Evolutionary conservation across 2,797 vertebrate genomes (phyloP), one percentile per base, ranked within the genome.

Genomic region (Chrysocyon brachyurus): DNA sequence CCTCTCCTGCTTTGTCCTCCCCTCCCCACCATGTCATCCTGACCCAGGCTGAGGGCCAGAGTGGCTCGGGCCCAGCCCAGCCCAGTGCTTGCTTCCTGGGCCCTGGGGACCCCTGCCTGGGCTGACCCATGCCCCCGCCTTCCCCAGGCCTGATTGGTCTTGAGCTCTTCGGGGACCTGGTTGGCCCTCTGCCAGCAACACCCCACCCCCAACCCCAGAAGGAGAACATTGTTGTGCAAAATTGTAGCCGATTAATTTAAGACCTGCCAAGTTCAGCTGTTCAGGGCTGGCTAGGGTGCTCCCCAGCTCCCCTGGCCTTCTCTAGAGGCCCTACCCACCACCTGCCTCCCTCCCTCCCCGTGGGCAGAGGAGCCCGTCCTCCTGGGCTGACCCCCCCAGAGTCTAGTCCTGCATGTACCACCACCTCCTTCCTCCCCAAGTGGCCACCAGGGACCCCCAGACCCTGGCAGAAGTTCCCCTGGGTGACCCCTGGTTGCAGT

Each of bases 201-300:
- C 1, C 6, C 40, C 6, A 5, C 40, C 40, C 40, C 40, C 5
- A n/a, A n/a, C n/a, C n/a, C n/a, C n/a, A n/a, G 46, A 75, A 28
- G 0, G 24, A 28, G 72, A 31, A 31, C 8, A 8, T 52, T 68
- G 66, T 97, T 98, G 98, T 98, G 98, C 98, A 98, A 98, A 99
- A 98, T 98, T 98, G 98, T 97, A 99, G 98, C 98, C 97, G 97
- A 98, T 98, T 99, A 98, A 99, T 98, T 98, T 98, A 97, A 98
- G 98, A 98, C 97, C 98, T 99, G 98, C 98, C 98, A 98, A 97
- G 98, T 98, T 98, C 93, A 98, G 97, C 98, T 98, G 98, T 98
- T 97, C 54, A 97, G 91, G 95, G 36, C 77, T 66, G 36, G 68
- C 94, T 46, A 15, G 57, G 78, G 49, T 63, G 31, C 61, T 49